Percentiles rank a stretch among this genome's conserved stretches.
phyloP scores from a whole-genome alignment of 2,113 vertebrate species.

The Phainopepla nitens region DNA sequence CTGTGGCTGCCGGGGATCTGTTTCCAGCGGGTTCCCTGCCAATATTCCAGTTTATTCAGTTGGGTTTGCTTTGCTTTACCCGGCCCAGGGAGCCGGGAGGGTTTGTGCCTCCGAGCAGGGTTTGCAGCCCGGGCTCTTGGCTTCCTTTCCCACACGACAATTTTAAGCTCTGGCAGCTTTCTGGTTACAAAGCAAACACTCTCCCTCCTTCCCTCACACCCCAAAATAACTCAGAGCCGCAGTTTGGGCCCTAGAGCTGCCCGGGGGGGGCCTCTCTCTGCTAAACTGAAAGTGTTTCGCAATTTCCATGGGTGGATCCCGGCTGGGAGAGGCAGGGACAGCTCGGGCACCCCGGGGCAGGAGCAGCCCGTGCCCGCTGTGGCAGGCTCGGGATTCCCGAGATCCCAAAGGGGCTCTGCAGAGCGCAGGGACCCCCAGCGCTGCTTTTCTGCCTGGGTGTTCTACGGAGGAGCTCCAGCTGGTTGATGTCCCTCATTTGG shows the following conservation, averaged over 20 bases:
- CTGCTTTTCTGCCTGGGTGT: no score
- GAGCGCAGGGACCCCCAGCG: no score
- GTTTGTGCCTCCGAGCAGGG: not conserved
- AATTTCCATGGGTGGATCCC: not conserved
- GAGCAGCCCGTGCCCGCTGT: not conserved
- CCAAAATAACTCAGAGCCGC: not conserved
- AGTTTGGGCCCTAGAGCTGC: not conserved
- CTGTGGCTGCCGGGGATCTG: not conserved
- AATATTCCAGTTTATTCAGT: not conserved
- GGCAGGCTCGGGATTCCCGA: no score
- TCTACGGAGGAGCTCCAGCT: no score
- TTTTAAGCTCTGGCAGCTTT: not conserved
- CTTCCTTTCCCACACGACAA: not conserved
- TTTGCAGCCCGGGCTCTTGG: not conserved
- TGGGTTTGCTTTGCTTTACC: conserved; percentile 34
- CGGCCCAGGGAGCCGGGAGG: no score
- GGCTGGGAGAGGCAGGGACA: not conserved
- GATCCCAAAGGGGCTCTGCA: no score
- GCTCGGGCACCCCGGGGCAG: not conserved
- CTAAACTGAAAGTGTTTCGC: not conserved
- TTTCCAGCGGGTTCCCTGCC: not conserved
- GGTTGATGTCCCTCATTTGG: no score
- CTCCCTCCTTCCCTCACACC: not conserved
- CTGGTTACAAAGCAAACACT: not conserved
- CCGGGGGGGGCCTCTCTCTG: not conserved